Conservation (phyloP, 2,113 vertebrate species). For the Brachypodius melanocephalos region DNA sequence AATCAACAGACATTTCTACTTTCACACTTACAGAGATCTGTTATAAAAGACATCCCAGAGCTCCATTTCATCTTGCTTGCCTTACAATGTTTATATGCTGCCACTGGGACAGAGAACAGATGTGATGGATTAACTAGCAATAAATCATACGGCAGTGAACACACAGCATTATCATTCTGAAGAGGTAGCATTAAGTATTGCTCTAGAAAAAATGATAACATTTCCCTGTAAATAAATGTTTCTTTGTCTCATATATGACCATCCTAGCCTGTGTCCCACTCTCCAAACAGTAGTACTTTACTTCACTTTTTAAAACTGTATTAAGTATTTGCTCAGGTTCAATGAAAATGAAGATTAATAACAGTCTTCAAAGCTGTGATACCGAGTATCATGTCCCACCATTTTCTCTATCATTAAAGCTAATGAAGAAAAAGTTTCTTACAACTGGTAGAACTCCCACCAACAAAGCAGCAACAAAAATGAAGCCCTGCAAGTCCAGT, state of each 20-base stretch:
- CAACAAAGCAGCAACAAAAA: constrained; percentile 13
- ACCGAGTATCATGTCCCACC: neutral
- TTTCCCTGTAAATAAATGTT: neutral
- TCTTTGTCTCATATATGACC: neutral
- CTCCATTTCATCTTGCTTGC: constrained; percentile 51
- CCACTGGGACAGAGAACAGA: constrained; percentile 59
- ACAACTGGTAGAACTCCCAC: neutral
- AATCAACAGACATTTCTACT: constrained; percentile 40
- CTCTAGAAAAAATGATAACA: neutral
- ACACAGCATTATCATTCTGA: constrained; percentile 27
- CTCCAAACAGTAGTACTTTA: neutral
- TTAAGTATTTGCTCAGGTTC: neutral
- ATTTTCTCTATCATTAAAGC: constrained; percentile 8
- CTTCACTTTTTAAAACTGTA: neutral
- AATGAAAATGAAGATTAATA: neutral
- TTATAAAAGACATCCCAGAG: constrained; percentile 52
- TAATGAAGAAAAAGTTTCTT: constrained; percentile 46
- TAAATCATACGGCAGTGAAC: constrained; percentile 54
- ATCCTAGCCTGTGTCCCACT: neutral
- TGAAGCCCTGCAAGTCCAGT: constrained; percentile 4
- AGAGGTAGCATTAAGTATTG: neutral
- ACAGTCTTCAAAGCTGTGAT: neutral
- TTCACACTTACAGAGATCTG: constrained; percentile 50
- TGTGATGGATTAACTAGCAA: constrained; percentile 64
- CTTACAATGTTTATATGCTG: constrained; percentile 59